phyloP scores from a whole-genome alignment of 2,888 invertebrate species.

The Flexamia atlantica region DNA sequence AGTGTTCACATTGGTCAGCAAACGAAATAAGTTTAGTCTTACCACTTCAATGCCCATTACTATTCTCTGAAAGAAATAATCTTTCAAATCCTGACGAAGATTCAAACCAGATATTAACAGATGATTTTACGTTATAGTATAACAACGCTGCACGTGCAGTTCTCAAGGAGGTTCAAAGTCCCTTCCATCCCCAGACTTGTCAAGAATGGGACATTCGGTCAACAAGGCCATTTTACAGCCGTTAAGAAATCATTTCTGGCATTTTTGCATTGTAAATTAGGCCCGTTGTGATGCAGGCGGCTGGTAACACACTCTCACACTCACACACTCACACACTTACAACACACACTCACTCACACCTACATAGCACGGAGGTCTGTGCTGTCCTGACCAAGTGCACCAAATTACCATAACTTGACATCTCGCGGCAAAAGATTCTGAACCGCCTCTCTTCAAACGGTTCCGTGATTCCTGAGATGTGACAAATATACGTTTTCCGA shows the following conservation, averaged over 20 bases:
- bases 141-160: neutral
- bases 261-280: conserved; percentile 29
- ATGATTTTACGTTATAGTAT: no score
- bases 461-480: conserved; percentile 6
- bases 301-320: neutral
- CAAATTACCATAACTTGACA: conserved; percentile 17
- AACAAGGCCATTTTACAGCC: conserved; percentile 22
- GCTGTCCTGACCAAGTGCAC: conserved; percentile 18
- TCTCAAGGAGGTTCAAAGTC: neutral
- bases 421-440: neutral
- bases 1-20: no score
- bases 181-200: neutral
- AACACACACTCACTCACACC: no score
- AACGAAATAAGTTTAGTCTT: no score
- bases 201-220: neutral
- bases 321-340: neutral
- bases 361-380: conserved; percentile 1
- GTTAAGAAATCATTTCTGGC: conserved; percentile 30
- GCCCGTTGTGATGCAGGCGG: conserved; percentile 35
- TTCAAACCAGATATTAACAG: no score
- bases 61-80: no score
- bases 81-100: no score
- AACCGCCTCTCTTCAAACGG: conserved; percentile 8
- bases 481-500: conserved; percentile 8
- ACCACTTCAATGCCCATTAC: no score